Evolutionary conservation across 2,888 invertebrate genomes (phyloP).

Genomic region (Blastobasis adustella): DNA sequence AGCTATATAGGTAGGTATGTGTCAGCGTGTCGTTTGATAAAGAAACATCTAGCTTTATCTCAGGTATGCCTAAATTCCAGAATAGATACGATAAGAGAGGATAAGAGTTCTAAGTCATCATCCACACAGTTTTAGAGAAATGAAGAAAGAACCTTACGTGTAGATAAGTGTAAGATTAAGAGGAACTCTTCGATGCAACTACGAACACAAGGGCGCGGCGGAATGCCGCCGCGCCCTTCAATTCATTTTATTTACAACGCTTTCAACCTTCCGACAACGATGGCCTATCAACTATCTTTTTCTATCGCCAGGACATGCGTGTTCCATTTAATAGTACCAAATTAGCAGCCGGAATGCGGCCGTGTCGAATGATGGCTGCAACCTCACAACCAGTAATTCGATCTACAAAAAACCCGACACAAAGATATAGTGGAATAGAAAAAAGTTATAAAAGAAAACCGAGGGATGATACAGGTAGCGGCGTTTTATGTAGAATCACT

Average conservation of each 20-base stretch:
- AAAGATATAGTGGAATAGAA: constrained; percentile 42
- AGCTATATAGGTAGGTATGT: neutral
- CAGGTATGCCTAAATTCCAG: no score
- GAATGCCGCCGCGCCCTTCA: constrained; percentile 13
- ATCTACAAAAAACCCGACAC: constrained; percentile 49
- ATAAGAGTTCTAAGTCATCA: no score
- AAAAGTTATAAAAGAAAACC: constrained; percentile 47
- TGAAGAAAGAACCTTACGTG: no score
- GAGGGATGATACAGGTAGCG: constrained; percentile 68
- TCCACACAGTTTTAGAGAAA: no score
- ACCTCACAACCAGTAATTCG: constrained; percentile 64
- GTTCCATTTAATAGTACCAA: constrained; percentile 43
- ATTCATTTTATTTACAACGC: constrained; percentile 14
- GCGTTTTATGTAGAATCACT: constrained; percentile 32
- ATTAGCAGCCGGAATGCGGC: constrained; percentile 66
- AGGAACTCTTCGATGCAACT: constrained; percentile 1
- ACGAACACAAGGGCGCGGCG: no score
- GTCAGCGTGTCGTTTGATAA: neutral
- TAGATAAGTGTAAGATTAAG: no score
- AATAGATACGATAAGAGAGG: no score
- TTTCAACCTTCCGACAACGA: constrained; percentile 19
- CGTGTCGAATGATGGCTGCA: constrained; percentile 61
- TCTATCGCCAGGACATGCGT: constrained; percentile 26
- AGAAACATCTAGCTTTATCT: no score
- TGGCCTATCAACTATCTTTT: constrained; percentile 14